Percentiles rank a stretch among this genome's conserved stretches.
Conservation (phyloP, 2,888 invertebrate genomes). For the Eupithecia exiguata region DNA sequence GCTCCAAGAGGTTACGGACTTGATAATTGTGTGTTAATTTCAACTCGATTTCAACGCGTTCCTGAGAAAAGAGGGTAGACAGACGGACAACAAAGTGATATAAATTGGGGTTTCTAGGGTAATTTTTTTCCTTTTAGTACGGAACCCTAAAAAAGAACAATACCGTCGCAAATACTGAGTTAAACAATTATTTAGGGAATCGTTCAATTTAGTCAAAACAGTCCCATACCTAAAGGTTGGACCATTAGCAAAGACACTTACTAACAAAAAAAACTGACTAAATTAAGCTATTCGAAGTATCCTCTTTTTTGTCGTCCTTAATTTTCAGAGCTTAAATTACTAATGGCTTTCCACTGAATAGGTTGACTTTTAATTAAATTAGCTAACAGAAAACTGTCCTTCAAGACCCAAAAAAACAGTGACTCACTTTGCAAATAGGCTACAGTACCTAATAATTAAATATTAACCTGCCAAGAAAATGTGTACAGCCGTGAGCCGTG, state of each 20-base stretch:
- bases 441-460: conserved; percentile 57
- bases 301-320: not conserved
- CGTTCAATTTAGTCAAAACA: not conserved
- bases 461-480: conserved; percentile 59
- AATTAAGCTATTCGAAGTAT: not conserved
- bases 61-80: too few species aligned
- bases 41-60: too few species aligned
- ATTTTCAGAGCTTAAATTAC: not conserved
- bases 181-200: not conserved
- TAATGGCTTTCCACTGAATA: not conserved
- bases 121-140: too few species aligned
- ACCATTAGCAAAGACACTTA: not conserved
- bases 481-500: conserved; percentile 45
- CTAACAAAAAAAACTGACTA: not conserved
- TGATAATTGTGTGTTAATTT: too few species aligned
- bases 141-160: not conserved
- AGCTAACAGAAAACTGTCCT: not conserved
- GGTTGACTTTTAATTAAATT: not conserved
- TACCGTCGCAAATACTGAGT: not conserved
- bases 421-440: conserved; percentile 49
- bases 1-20: too few species aligned
- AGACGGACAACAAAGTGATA: too few species aligned
- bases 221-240: not conserved
- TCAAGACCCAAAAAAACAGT: not conserved
- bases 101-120: too few species aligned